Evolutionary conservation across 2,113 vertebrate species (phyloP).

Genomic region (Brachionichthys hirsutus): DNA sequence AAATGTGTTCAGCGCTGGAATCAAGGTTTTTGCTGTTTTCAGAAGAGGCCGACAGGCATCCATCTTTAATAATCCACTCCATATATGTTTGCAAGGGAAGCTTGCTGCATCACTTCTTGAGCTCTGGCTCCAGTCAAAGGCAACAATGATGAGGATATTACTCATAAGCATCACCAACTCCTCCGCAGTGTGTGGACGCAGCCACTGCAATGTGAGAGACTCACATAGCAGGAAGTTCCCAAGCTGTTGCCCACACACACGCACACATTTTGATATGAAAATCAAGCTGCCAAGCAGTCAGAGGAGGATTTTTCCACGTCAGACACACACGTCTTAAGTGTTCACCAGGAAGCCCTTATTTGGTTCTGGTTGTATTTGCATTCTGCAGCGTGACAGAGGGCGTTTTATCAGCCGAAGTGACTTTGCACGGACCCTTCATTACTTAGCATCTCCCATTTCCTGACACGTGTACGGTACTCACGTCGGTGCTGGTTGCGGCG

Average conservation of each 20-base stretch:
- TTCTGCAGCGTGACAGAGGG: constrained; percentile 8
- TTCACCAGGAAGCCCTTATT: constrained; percentile 52
- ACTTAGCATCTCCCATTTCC: constrained; percentile 12
- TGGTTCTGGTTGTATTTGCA: constrained; percentile 23
- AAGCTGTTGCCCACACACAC: constrained; percentile 43
- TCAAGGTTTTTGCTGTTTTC: background rate
- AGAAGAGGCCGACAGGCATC: background rate
- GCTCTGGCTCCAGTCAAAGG: constrained; percentile 37
- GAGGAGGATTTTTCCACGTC: constrained; percentile 26
- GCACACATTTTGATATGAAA: constrained; percentile 21
- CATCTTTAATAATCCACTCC: constrained; percentile 25
- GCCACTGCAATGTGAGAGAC: constrained; percentile 53
- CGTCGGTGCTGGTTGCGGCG: constrained; percentile 79
- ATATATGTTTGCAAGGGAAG: constrained; percentile 57
- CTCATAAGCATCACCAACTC: constrained; percentile 56
- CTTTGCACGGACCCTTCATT: background rate
- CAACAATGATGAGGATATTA: constrained; percentile 19
- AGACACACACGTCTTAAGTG: constrained; percentile 19
- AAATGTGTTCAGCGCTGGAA: constrained; percentile 20
- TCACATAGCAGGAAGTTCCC: constrained; percentile 70
- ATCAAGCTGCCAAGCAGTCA: constrained; percentile 19
- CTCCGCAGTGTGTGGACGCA: constrained; percentile 61
- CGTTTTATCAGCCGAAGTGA: constrained; percentile 11
- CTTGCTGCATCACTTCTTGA: constrained; percentile 45
- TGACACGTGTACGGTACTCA: constrained; percentile 73